Evolutionary conservation across 2,113 vertebrate genomes (phyloP), one percentile per base, ranked within the genome.

Genomic region (Boulengeromyrus knoepffleri): DNA sequence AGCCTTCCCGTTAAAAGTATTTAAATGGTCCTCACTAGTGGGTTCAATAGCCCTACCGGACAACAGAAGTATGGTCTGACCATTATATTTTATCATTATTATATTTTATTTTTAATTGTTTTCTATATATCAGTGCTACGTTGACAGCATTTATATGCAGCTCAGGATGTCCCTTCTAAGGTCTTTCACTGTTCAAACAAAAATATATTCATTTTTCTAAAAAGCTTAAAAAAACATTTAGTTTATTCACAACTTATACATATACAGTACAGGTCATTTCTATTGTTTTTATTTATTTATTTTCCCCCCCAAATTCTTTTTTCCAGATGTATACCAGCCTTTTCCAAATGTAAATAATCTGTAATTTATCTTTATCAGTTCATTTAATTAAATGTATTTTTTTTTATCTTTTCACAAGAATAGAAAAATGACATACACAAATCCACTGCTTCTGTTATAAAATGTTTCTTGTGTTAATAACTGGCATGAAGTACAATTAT

Each of bases 1-100:
- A 94, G 94, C 94, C 94, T 95, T 94, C 93, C 92, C 93, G 91
- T 50, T 91, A 93, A 92, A 46, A 42, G 83, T 42, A 52, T 84
- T 52, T 80, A 89, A 89, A 89, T 85, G 52, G 88, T 24, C 53
- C 36, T 85, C 19, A 47, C 19, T 58, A 13, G 36, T 85, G 9
- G 21, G 74, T 31, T 80, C 5, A 39, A 46, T 80, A 87, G 42
- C 15, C 42, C 52, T 46, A 85, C 52, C 27, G 17, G 56, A 85
- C 77, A 85, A 85, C 50, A 62, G 45, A 62, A 87, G 56, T 13
- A 66, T 88, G 53, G 5, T 45, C 17, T 46, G 27, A 39, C 36
- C 15, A 8, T 45, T 62, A 46, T 39, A 87, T 17, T 15, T 58
- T 45, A 42, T 36, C n/a, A 31, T 50, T 24, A 49, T 7, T 27